Evolutionary conservation across 2,888 invertebrate genomes (phyloP), one percentile per base, ranked within the genome.

Genomic region (Prionchulus punctatus): DNA sequence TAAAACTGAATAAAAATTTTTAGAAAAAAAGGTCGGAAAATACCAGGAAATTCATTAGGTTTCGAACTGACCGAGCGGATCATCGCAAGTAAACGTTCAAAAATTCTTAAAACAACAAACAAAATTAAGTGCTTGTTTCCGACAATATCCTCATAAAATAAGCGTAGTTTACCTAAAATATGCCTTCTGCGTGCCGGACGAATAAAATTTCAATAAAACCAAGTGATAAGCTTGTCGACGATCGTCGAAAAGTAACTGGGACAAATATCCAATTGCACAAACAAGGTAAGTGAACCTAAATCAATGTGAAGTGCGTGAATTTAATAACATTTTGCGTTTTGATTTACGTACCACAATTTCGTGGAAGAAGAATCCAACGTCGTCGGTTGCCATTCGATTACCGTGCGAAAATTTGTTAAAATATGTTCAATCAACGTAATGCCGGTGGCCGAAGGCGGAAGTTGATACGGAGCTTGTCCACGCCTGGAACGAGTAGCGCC

Each of bases 221-320:
- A 86, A 72, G 70, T 86, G 85, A 69, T 85, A 86, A 0, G 86
- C 85, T 70, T 81, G 82, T 58, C 85, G 80, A 71, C 85, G 84
- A 66, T 86, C 86, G 68, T 86, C 86, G 67, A 86, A 86, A 7
- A 87, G 73, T 82, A 86, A 83, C 0, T 85, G 85, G 1, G 84
- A 82, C 0, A 85, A 84, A 66, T 86, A 86, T 1, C 85, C 84
- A 30, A 86, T 82, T 23, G 85, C 84, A 67, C 86, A 86, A 60
- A 86, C 85, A 57, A 85, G 76, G 70, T 85, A 86, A 4, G 86
- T 86, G 26, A 86, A 72, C 64, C 84, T 81, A 66, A 78, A n/a
- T n/a, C n/a, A n/a, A n/a, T n/a, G n/a, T n/a, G n/a, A n/a, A n/a
- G n/a, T n/a, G n/a, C n/a, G n/a, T n/a, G n/a, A n/a, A n/a, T n/a